Base-by-base conservation (phyloP, 2,888 invertebrate genomes). In the Ephialtes manifestator region DNA sequence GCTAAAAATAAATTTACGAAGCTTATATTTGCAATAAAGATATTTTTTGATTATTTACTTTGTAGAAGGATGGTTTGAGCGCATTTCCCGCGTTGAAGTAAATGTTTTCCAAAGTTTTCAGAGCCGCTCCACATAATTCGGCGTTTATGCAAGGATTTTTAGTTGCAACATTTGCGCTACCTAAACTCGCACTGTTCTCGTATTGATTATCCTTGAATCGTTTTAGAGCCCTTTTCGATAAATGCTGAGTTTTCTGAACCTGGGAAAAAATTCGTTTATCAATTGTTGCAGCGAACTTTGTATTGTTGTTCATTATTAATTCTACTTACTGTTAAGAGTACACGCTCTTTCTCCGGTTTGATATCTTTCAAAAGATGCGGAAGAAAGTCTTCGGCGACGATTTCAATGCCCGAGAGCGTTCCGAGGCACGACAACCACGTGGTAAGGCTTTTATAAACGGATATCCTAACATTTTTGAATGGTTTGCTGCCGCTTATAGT, bases 321-420 rank as follows among this genome's bases (percentile, higher is more conserved):
- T 24, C 31, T 71, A 87, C 89, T 89, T 82, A 92, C 91, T 35
- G 90, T 89, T 55, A 93, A 83, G 67, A 90, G 63, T 35, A 93
- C 87, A 43, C 89, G 83, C 77, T 91, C 86, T 81, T 88, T 92
- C 53, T 91, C 90, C 20, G 92, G 90, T 51, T 88, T 87, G 48
- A 93, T 86, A 83, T 94, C 93, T 70, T 88, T 91, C 8, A 91
- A 83, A 81, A 94, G 88, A 51, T 86, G 88, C 7, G 87, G 75
- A 20, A 93, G 80, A 84, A 90, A 90, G 67, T 92, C 91, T 20
- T 93, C 90, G 4, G 89, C 89, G 28, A 92, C 70, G 10, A 89
- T 88, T 84, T 93, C 92, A 83, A 93, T 87, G n/a, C 90, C 90
- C n/a, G 93, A 92, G 8, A 90, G 75, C 13, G 89, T 86, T n/a